Percentiles rank a stretch among this genome's conserved stretches.
Conservation (phyloP, 2,113 vertebrate species). For the Carollia perspicillata region DNA sequence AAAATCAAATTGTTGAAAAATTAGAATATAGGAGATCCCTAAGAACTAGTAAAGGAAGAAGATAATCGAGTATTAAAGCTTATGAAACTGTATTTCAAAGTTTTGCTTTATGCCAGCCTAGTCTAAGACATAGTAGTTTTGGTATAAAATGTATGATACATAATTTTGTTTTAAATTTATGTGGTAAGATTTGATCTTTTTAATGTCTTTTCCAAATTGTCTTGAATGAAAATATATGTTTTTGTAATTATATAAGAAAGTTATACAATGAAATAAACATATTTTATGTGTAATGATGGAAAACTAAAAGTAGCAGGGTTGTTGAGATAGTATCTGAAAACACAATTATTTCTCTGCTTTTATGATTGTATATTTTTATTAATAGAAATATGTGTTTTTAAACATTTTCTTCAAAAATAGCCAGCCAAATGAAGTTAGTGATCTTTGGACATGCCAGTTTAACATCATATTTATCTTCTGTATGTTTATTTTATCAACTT, state of each 20-base stretch:
- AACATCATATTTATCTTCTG: not conserved
- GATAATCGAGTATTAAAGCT: not conserved
- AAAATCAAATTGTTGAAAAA: not conserved
- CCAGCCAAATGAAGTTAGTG: not conserved
- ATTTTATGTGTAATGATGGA: not conserved
- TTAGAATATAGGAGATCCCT: not conserved
- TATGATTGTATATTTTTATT: not conserved
- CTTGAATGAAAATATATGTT: not conserved
- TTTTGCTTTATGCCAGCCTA: not conserved
- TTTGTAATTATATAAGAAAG: not conserved
- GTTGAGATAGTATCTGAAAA: not conserved
- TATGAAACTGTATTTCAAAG: not conserved
- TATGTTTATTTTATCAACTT: not conserved
- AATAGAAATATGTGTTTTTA: not conserved
- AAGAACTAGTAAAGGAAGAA: not conserved
- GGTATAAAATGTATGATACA: not conserved
- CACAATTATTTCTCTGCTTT: not conserved
- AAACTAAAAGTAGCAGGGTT: not conserved
- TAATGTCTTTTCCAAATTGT: not conserved
- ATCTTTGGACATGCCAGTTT: not conserved
- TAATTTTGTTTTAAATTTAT: not conserved
- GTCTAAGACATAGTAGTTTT: not conserved
- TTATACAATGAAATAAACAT: not conserved
- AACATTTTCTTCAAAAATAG: not conserved
- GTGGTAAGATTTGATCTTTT: not conserved